phyloP scores from a whole-genome alignment of 2,888 invertebrate genomes.

The Odontocolon sp. region DNA sequence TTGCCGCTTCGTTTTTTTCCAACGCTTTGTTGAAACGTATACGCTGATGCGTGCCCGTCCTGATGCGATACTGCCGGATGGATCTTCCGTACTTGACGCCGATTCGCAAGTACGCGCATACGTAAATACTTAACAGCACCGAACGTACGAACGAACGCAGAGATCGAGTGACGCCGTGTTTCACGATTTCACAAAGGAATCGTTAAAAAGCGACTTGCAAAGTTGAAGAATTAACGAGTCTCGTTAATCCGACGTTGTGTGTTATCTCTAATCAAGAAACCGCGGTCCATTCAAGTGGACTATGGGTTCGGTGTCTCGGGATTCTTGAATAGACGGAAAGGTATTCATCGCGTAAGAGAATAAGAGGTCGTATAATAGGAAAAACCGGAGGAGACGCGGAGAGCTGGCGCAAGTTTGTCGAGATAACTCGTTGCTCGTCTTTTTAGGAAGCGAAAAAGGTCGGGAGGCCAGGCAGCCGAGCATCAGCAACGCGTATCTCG shows the following conservation, averaged over 20 bases:
- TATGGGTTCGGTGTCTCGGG: neutral
- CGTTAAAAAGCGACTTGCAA: neutral
- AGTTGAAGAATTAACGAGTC: neutral
- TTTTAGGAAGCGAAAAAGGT: constrained; percentile 5
- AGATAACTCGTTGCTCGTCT: constrained; percentile 16
- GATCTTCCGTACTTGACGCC: constrained; percentile 3
- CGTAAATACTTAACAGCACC: neutral
- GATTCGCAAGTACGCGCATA: constrained; percentile 17
- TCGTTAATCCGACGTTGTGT: constrained; percentile 17
- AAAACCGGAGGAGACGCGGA: neutral
- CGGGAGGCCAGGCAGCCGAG: neutral
- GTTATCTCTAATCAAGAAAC: constrained; percentile 24
- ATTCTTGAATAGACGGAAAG: constrained; percentile 7
- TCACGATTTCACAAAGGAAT: neutral
- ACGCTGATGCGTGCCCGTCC: constrained; percentile 8
- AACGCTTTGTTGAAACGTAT: constrained; percentile 48
- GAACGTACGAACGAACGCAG: neutral
- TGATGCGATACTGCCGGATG: neutral
- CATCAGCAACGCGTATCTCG: constrained; percentile 2
- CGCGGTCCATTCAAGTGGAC: constrained; percentile 18
- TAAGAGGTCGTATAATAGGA: constrained; percentile 3
- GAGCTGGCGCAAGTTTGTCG: constrained; percentile 18
- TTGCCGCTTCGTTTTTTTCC: constrained; percentile 60
- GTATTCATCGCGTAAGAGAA: constrained; percentile 29
- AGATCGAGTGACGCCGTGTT: neutral